These are phyloP conservation scores for Scaptomyza montana DNA, from an alignment of 1,140 invertebrate species.

Conservation along the genomic window DNA sequence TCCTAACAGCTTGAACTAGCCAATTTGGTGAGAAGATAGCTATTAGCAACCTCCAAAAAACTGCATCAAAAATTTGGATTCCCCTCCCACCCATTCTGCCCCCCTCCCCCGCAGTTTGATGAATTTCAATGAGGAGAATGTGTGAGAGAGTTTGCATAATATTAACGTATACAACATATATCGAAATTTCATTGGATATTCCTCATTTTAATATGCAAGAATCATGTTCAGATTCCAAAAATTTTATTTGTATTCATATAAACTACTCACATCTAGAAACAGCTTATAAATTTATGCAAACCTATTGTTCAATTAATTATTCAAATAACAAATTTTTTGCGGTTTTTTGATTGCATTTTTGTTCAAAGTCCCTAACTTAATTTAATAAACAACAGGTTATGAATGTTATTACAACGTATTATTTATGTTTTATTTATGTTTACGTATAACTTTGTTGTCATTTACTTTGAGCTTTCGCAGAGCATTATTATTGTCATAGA, in stretches of 20 bases:
- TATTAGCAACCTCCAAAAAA: too few relatives aligned
- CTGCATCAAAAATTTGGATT: too few relatives aligned
- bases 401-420: conserved; percentile 31
- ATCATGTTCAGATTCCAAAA: conserved; percentile 61
- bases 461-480: conserved; percentile 28
- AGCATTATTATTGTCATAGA: conserved; percentile 52
- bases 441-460: conserved; percentile 14
- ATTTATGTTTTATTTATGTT: conserved; percentile 31
- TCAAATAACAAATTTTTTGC: conserved; percentile 3
- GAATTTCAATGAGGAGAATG: too few relatives aligned
- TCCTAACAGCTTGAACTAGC: too few relatives aligned
- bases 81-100: too few relatives aligned
- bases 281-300: conserved; percentile 21
- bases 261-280: conserved; percentile 69
- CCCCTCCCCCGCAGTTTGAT: too few relatives aligned
- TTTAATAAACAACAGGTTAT: conserved; percentile 20
- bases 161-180: neutral
- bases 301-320: conserved; percentile 22
- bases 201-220: conserved; percentile 18
- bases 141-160: too few relatives aligned
- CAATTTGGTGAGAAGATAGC: too few relatives aligned
- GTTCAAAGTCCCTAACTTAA: conserved; percentile 6
- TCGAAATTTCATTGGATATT: neutral
- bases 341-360: neutral
- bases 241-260: conserved; percentile 72